phyloP scores from a whole-genome alignment of 2,113 vertebrate species.

The Scopus umbretta region DNA sequence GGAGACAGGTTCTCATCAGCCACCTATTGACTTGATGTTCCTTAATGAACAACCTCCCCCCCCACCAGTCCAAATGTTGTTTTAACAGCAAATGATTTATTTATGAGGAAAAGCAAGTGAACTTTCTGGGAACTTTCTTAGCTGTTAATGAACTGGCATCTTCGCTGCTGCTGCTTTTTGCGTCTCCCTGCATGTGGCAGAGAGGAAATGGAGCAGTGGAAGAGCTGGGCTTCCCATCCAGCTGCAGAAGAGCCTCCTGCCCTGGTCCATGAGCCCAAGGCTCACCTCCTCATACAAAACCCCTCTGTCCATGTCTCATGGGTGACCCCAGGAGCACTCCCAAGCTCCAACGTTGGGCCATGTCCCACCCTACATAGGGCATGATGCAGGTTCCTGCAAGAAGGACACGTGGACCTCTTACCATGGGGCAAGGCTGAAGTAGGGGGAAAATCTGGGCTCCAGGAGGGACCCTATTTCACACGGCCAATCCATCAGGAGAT shows the following conservation, averaged over 20 bases:
- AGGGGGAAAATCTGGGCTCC: neutral
- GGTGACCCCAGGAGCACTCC: neutral
- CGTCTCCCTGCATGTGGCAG: rapidly evolving
- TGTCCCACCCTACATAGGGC: neutral
- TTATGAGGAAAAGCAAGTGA: neutral
- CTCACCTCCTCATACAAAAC: neutral
- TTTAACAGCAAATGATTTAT: conserved; percentile 4
- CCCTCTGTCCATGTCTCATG: neutral
- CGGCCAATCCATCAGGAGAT: neutral
- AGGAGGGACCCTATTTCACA: neutral
- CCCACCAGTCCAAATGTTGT: neutral
- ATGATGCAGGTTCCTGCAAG: neutral
- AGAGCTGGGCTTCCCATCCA: neutral
- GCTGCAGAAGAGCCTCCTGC: neutral
- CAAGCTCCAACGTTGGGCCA: neutral
- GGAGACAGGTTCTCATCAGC: neutral
- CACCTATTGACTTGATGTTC: neutral
- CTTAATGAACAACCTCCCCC: neutral
- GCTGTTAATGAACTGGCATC: neutral
- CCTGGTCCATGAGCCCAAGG: rapidly evolving
- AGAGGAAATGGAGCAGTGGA: neutral
- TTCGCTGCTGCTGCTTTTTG: neutral
- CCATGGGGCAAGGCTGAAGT: rapidly evolving
- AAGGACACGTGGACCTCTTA: neutral
- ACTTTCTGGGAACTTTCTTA: neutral